Base-by-base conservation (phyloP, 2,888 invertebrate genomes). In the Meliscaeva auricollis region DNA sequence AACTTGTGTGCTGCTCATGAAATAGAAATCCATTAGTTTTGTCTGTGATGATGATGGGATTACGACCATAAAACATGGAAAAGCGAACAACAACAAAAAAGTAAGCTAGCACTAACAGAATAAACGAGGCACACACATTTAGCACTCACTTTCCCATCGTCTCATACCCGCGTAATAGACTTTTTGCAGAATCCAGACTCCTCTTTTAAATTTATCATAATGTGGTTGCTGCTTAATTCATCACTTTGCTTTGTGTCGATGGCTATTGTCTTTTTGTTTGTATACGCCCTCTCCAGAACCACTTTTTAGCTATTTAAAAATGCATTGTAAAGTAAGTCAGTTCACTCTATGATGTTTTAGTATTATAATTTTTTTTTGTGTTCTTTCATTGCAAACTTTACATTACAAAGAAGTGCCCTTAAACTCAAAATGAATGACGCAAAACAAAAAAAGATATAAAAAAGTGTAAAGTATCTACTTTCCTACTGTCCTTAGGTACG, bases 211-310 rank as follows among this genome's bases (percentile, higher is more conserved):
- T 68, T 78, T 68, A 68, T 68, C 80, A 81, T 77, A 82, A 82
- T 70, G 78, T 70, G 64, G 64, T 64, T 79, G 75, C 52, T 79
- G 20, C 84, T 58, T 75, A 79, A 84, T 79, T 84, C 84, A 79
- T 84, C 84, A 79, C 66, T 46, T 13, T 44, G 13, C 35, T 70
- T 75, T 64, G 48, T 69, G 83, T 70, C 70, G 64, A 79, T 78
- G 64, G 7, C 35, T 76, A 54, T 60, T 66, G 60, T 68, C 20
- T 44, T 70, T 68, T 74, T 73, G 73, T 77, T 68, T 32, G 15
- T n/a, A n/a, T 11, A 15, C 35, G 15, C 26, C 15, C 38, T 22
- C 13, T 69, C 58, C 41, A 56, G 22, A 62, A 46, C 15, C 35
- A 41, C 58, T 74, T 69, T 69, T 22, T 17, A 52, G 4, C 60